Evolutionary conservation across 2,113 vertebrate genomes (phyloP).

Genomic region (Harpagus bidentatus): DNA sequence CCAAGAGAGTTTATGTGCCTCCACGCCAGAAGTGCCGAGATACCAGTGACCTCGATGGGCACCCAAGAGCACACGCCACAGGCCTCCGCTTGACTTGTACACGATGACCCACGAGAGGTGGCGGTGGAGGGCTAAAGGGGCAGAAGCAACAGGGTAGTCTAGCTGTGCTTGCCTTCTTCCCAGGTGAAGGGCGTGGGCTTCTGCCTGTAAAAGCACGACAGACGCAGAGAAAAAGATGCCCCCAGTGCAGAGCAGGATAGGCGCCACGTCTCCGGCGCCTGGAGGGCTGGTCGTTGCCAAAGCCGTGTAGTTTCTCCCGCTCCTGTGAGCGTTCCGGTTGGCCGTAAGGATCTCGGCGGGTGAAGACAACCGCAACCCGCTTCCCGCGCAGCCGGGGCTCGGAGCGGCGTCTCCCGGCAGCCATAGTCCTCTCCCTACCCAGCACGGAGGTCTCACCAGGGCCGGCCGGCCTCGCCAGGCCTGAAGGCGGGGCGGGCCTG

Average conservation of each 20-base stretch:
- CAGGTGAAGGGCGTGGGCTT: background rate
- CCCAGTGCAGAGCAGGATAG: background rate
- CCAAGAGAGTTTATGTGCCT: slow-evolving; percentile 78
- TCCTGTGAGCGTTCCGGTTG: background rate
- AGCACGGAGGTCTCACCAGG: too few species aligned
- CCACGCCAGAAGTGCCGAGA: slow-evolving; percentile 65
- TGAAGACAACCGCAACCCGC: background rate
- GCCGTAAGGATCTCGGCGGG: background rate
- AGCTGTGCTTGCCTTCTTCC: background rate
- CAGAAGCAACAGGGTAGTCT: background rate
- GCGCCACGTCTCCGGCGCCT: accelerated
- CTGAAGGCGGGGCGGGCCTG: too few species aligned
- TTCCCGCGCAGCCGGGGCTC: accelerated
- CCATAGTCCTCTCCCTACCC: too few species aligned
- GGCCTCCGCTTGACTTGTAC: slow-evolving; percentile 80
- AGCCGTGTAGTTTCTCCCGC: too few species aligned
- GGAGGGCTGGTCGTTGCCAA: background rate
- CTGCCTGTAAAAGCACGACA: background rate
- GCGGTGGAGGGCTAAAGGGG: background rate
- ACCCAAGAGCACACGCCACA: background rate
- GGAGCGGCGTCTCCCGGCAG: too few species aligned
- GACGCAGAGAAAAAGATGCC: background rate
- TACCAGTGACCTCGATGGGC: background rate
- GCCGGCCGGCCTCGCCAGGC: background rate
- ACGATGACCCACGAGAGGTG: slow-evolving; percentile 81